phyloP scores from a whole-genome alignment of 2,113 vertebrate genomes.

The Megalops atlanticus region DNA sequence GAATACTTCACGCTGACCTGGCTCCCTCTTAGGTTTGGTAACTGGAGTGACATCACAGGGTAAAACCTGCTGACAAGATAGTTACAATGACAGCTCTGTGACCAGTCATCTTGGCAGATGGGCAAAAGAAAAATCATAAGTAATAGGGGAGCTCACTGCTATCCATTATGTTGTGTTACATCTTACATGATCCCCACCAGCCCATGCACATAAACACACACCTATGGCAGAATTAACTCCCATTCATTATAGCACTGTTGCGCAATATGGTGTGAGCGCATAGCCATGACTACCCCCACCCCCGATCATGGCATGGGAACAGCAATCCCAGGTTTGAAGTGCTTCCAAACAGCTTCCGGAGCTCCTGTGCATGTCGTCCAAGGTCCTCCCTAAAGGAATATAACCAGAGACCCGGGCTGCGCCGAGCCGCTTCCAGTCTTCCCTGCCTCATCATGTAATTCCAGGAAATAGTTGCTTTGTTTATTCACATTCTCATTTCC shows the following conservation, averaged over 20 bases:
- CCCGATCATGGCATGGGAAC: constrained; percentile 36
- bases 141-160: no score
- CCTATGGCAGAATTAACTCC: neutral
- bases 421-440: constrained; percentile 36
- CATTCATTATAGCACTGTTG: neutral
- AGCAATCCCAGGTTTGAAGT: constrained; percentile 49
- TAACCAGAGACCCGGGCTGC: constrained; percentile 25
- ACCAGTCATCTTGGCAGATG: no score
- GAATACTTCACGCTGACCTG: no score
- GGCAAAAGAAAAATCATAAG: no score
- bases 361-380: constrained; percentile 47
- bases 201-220: neutral
- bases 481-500: constrained; percentile 60
- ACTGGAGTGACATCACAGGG: no score
- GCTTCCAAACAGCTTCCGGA: constrained; percentile 59
- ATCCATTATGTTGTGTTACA: neutral
- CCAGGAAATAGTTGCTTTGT: constrained; percentile 56
- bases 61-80: no score
- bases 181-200: neutral
- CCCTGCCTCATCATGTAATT: constrained; percentile 38
- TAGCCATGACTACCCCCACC: neutral
- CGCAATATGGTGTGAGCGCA: neutral
- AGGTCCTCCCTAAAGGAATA: constrained; percentile 53
- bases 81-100: no score
- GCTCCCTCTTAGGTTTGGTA: no score